These are phyloP conservation scores for Branchellion lobata DNA, from an alignment of 2,888 invertebrate species.

Conservation along the genomic window DNA sequence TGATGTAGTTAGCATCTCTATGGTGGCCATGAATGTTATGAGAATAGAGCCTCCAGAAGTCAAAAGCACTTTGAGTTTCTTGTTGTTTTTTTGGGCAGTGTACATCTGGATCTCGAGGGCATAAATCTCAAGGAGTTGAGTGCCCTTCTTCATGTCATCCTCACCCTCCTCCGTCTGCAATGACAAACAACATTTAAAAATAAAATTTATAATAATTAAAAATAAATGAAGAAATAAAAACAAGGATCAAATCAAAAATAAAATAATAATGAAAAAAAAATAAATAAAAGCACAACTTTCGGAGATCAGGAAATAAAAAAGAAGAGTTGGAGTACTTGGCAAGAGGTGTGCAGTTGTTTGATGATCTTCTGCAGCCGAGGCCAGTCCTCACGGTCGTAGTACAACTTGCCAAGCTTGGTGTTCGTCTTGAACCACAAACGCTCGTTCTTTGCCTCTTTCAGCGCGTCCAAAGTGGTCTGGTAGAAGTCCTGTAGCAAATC, in stretches of 20 bases:
- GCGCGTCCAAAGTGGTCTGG: constrained; percentile 71
- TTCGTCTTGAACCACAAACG: constrained; percentile 99
- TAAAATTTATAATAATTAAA: constrained; percentile 3
- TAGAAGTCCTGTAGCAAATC: constrained; percentile 89
- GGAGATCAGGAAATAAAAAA: too few species aligned
- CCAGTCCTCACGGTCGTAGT: constrained; percentile 93
- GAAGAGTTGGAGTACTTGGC: too few species aligned
- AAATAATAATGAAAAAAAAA: background rate
- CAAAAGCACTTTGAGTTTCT: constrained; percentile 71
- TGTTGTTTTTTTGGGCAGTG: constrained; percentile 98
- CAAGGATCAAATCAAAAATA: too few species aligned
- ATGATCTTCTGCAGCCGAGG: constrained; percentile 91
- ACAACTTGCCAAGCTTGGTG: constrained; percentile 94
- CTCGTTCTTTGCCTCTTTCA: constrained; percentile 96
- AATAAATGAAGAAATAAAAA: background rate
- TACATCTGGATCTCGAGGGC: constrained; percentile 99
- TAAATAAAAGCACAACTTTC: too few species aligned
- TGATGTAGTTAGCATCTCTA: too few species aligned
- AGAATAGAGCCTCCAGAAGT: too few species aligned
- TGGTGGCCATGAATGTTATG: too few species aligned
- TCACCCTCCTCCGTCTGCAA: constrained; percentile 91
- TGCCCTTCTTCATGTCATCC: constrained; percentile 92
- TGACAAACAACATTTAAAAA: constrained; percentile 44
- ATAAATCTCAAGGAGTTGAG: constrained; percentile 94
- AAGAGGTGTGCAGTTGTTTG: constrained; percentile 93